A percentile compares a stretch with the other conserved stretches of the same genome.
These are phyloP conservation scores for Heterocephalus glaber DNA, from an alignment of 2,113 vertebrate genomes.

Conservation along the genomic window DNA sequence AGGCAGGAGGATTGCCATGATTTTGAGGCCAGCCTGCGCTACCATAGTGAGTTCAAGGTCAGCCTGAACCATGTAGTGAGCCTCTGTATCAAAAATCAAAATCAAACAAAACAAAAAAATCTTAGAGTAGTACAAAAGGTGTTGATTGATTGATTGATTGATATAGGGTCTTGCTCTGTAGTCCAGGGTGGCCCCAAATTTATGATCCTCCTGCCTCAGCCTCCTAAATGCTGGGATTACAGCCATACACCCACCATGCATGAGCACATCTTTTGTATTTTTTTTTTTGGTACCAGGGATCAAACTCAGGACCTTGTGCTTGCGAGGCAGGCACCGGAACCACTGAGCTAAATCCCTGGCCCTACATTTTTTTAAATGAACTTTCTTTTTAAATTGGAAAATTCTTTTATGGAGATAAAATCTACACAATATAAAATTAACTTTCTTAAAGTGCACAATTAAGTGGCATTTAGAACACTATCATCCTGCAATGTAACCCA, in stretches of 20 bases:
- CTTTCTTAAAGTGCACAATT: background rate
- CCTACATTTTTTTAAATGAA: background rate
- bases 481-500: background rate
- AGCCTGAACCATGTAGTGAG: background rate
- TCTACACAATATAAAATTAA: constrained; percentile 14
- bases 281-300: no score
- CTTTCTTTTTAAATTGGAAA: constrained; percentile 12
- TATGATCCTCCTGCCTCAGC: background rate
- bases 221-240: background rate
- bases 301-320: no score
- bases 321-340: no score
- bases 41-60: background rate
- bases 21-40: background rate
- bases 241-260: background rate
- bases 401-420: constrained; percentile 34
- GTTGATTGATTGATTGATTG: background rate
- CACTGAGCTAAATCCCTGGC: no score
- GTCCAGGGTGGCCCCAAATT: background rate
- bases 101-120: background rate
- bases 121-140: background rate
- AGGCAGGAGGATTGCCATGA: background rate
- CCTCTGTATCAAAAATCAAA: background rate
- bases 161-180: background rate
- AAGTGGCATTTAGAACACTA: constrained; percentile 35
- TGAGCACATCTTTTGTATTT: no score